Percentiles rank a stretch among this genome's conserved stretches.
Evolutionary conservation across 2,888 invertebrate species (phyloP).

Genomic region (Xestia sexstrigata): DNA sequence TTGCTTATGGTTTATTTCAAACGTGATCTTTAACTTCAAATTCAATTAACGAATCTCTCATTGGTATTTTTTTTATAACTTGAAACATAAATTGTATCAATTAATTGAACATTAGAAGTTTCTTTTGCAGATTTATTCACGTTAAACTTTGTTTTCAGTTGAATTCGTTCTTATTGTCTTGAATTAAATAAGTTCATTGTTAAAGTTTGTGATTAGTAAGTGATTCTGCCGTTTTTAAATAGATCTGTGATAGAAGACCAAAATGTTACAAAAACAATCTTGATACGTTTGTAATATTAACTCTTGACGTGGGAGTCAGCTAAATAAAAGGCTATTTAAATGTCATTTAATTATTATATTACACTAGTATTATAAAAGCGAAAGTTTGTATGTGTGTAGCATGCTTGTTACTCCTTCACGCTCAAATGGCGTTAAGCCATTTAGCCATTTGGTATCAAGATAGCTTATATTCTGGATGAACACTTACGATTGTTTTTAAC

Average conservation of each 20-base stretch:
- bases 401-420: no score
- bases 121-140: conserved; percentile 16
- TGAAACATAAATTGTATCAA: conserved; percentile 38
- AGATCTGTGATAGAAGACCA: background rate
- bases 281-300: background rate
- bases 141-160: conserved; percentile 26
- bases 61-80: conserved; percentile 32
- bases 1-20: conserved; percentile 31
- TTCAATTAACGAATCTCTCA: conserved; percentile 48
- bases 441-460: no score
- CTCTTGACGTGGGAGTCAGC: background rate
- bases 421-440: no score
- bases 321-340: background rate
- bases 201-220: conserved; percentile 27
- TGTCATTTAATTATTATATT: no score
- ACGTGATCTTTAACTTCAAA: conserved; percentile 28
- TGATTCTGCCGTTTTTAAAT: conserved; percentile 19
- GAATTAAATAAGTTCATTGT: conserved; percentile 35
- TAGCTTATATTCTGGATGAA: no score
- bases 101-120: conserved; percentile 47
- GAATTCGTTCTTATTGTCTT: conserved; percentile 9
- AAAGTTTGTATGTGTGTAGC: no score
- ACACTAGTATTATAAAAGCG: no score
- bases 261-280: background rate
- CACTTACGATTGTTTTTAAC: no score